Evolutionary conservation across 2,888 invertebrate species (phyloP).

Genomic region (Drepana falcataria): DNA sequence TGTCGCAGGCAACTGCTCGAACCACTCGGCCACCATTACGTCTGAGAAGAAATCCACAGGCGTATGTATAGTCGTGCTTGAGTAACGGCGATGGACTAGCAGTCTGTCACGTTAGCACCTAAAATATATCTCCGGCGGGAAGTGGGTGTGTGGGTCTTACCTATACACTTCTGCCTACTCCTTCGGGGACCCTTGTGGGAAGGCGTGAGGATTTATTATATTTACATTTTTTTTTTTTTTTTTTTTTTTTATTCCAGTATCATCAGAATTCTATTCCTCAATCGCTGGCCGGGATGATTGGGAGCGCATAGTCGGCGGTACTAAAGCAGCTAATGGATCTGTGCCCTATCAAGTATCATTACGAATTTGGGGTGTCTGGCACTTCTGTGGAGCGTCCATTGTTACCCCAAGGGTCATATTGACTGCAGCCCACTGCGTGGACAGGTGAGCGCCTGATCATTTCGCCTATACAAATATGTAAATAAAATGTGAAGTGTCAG

Average conservation of each 20-base stretch:
- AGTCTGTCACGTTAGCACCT: too few species aligned
- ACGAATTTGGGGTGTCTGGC: slow-evolving; percentile 63
- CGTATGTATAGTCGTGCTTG: too few species aligned
- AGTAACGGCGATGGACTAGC: too few species aligned
- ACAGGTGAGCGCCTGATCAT: slow-evolving; percentile 45
- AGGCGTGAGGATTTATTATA: too few species aligned
- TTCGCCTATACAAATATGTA: background rate
- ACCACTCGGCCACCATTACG: too few species aligned
- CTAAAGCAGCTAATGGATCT: slow-evolving; percentile 68
- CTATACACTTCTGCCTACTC: too few species aligned
- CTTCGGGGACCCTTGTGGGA: too few species aligned
- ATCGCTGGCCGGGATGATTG: slow-evolving; percentile 47
- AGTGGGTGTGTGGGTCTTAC: too few species aligned
- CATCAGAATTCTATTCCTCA: slow-evolving; percentile 43
- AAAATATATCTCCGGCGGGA: too few species aligned
- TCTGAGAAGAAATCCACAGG: too few species aligned
- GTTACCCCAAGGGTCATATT: slow-evolving; percentile 71
- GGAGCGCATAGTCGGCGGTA: slow-evolving; percentile 76
- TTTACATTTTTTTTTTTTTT: slow-evolving; percentile 1
- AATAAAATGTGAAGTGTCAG: background rate
- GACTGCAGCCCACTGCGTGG: slow-evolving; percentile 79
- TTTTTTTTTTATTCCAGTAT: slow-evolving; percentile 28
- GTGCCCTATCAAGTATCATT: slow-evolving; percentile 77
- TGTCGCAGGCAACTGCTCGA: too few species aligned
- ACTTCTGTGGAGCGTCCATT: slow-evolving; percentile 80